Conservation (phyloP, 1,140 invertebrate species). For the Macrotrachela quadricornifera region DNA sequence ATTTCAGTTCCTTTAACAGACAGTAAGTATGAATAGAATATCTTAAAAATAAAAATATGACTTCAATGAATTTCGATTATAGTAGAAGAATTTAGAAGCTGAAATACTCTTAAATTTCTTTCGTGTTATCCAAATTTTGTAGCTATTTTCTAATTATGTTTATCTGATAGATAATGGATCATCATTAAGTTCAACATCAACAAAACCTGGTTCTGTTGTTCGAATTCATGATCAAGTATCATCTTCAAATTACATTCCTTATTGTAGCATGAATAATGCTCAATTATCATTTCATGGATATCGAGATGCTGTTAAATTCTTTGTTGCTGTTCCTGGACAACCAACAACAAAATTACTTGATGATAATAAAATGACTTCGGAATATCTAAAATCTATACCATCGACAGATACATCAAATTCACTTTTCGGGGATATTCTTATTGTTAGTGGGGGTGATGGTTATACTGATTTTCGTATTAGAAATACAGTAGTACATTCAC, state of each 20-base stretch:
- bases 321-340: slow-evolving; percentile 70
- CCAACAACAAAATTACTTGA: neutral
- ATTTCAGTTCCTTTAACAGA: slow-evolving; percentile 70
- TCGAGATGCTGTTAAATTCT: slow-evolving; percentile 90
- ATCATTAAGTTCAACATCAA: too few species aligned
- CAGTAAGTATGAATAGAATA: neutral
- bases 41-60: too few species aligned
- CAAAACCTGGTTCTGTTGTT: too few species aligned
- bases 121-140: too few species aligned
- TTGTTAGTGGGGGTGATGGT: slow-evolving; percentile 67
- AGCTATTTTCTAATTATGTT: too few species aligned
- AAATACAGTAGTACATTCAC: slow-evolving; percentile 35
- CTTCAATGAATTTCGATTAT: too few species aligned
- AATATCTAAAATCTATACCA: neutral
- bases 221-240: too few species aligned
- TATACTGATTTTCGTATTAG: slow-evolving; percentile 97
- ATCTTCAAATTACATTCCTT: slow-evolving; percentile 44
- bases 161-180: too few species aligned
- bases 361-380: neutral
- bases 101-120: too few species aligned
- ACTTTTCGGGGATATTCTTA: slow-evolving; percentile 16
- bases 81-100: too few species aligned
- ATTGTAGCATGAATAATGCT: slow-evolving; percentile 88
- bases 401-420: slow-evolving; percentile 1
- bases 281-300: slow-evolving; percentile 97